Conservation (phyloP, 2,797 vertebrate genomes). For the Erithacus rubecula region DNA sequence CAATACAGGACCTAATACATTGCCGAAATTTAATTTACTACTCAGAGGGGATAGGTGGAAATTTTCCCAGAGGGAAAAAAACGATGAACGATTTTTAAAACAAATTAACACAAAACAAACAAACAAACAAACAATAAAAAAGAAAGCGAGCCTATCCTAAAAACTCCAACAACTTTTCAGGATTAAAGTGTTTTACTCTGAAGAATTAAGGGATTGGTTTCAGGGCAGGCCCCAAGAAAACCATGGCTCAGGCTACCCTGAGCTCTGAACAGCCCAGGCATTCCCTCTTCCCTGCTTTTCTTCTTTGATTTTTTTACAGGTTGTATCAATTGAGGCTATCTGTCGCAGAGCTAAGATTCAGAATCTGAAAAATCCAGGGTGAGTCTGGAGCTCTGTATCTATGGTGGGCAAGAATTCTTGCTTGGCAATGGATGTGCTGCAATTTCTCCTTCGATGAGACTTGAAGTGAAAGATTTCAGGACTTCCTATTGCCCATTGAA, state of each 20-base stretch:
- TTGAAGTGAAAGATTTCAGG: not conserved
- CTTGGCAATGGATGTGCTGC: not conserved
- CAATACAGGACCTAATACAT: not conserved
- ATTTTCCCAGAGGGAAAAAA: not conserved
- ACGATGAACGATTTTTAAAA: not conserved
- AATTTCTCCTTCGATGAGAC: not conserved
- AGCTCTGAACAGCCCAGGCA: not conserved
- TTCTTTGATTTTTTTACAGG: not conserved
- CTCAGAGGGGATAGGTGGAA: not conserved
- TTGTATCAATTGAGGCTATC: not conserved
- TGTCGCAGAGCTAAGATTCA: not conserved
- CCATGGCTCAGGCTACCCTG: not conserved
- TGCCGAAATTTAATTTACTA: not conserved
- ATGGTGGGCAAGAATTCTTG: not conserved
- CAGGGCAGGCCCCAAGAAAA: not conserved
- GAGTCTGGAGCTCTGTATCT: not conserved
- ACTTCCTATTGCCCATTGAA: not conserved
- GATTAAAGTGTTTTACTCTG: not conserved
- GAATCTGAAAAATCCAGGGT: not conserved
- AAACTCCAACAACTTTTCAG: not conserved
- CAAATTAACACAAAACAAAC: rapidly evolving
- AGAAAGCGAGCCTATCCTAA: not conserved
- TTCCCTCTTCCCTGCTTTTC: not conserved
- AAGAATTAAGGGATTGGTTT: not conserved
- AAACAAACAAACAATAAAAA: too few relatives aligned